These are phyloP conservation scores for Nomada goodeniana DNA, from an alignment of 2,888 invertebrate genomes.

Conservation along the genomic window DNA sequence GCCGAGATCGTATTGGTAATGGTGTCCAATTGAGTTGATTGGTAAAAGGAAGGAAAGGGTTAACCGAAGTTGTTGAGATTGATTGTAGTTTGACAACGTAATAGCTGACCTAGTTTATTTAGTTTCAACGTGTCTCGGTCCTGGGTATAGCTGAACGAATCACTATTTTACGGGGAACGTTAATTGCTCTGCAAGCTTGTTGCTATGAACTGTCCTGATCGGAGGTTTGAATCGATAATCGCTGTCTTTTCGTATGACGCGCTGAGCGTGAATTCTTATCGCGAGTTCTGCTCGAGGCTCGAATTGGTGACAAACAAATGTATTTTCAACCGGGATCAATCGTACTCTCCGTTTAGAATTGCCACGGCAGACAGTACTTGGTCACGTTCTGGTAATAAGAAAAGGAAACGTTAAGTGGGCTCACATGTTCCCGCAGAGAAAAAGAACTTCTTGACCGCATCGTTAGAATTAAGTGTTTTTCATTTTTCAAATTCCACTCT, in stretches of 20 bases:
- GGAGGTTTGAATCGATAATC: neutral
- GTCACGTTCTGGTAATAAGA: neutral
- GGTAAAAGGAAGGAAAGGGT: too few relatives aligned
- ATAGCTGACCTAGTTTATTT: constrained; percentile 52
- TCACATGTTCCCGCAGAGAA: neutral
- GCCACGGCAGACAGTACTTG: neutral
- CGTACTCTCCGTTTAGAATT: neutral
- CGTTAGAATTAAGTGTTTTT: constrained; percentile 17
- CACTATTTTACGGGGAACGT: constrained; percentile 7
- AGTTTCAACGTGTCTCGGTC: constrained; percentile 7
- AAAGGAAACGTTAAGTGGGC: neutral
- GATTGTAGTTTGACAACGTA: neutral
- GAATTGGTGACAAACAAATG: neutral
- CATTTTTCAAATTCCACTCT: neutral
- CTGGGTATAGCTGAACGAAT: neutral
- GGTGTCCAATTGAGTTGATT: neutral
- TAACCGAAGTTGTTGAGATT: neutral
- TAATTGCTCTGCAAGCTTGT: constrained; percentile 20
- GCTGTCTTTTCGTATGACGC: neutral
- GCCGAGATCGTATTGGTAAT: neutral
- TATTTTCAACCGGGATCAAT: neutral
- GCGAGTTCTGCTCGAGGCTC: neutral
- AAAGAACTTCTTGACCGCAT: neutral
- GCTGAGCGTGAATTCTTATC: neutral
- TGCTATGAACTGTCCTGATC: neutral